Conservation (phyloP, 2,113 vertebrate genomes). For the Sturnira hondurensis region DNA sequence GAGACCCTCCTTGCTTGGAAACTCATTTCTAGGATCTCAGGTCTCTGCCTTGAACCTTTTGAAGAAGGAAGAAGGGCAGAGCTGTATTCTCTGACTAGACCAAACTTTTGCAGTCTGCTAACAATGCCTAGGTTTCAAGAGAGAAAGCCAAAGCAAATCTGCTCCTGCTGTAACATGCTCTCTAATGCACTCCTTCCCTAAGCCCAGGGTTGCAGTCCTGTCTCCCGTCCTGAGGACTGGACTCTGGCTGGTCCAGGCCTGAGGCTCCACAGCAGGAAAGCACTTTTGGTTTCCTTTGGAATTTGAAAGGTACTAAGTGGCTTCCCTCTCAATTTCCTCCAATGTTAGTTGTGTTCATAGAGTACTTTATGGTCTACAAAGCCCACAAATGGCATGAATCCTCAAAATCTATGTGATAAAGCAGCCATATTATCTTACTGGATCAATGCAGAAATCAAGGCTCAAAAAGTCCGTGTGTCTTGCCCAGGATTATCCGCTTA, state of each 20-base stretch:
- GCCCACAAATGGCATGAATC: not conserved
- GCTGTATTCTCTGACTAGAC: not conserved
- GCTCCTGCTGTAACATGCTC: fast-evolving
- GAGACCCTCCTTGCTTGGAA: not conserved
- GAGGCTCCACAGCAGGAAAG: not conserved
- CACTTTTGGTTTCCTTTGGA: not conserved
- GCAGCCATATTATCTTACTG: not conserved
- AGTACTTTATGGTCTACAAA: not conserved
- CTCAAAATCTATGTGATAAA: not conserved
- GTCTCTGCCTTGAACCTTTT: not conserved
- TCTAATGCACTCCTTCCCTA: not conserved
- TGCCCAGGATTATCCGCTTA: not conserved
- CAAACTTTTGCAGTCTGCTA: not conserved
- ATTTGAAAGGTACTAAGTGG: not conserved
- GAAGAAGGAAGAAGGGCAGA: not conserved
- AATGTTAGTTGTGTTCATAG: not conserved
- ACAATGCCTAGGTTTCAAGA: not conserved
- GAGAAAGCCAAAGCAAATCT: not conserved
- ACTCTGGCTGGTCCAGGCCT: not conserved
- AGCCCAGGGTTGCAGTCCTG: fast-evolving
- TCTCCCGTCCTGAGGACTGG: not conserved
- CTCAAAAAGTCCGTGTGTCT: not conserved
- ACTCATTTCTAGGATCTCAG: not conserved
- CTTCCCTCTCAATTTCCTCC: not conserved
- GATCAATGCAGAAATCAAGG: not conserved